phyloP scores from a whole-genome alignment of 2,113 vertebrate genomes.

The Apteryx mantelli region DNA sequence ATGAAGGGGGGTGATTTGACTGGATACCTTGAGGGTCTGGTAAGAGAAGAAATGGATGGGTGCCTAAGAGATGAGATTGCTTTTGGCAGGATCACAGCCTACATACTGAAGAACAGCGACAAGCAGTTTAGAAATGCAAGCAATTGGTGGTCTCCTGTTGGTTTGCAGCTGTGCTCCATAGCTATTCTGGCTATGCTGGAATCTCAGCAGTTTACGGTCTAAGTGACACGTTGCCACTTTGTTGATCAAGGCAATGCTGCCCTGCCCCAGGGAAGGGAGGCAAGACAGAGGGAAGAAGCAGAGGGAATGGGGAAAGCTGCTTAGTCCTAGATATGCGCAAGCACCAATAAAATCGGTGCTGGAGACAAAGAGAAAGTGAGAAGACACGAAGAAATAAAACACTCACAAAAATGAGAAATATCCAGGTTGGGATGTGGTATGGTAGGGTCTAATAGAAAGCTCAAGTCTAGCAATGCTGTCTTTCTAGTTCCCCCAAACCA shows the following conservation, averaged over 20 bases:
- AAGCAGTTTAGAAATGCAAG: background rate
- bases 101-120: background rate
- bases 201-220: background rate
- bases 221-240: background rate
- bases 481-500: background rate
- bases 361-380: background rate
- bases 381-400: background rate
- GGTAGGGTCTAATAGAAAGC: background rate
- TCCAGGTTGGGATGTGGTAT: background rate
- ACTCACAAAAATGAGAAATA: background rate
- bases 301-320: background rate
- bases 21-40: slow-evolving; percentile 6
- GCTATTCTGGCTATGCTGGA: fast-evolving
- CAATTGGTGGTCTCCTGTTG: background rate
- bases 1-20: background rate
- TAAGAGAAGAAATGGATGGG: background rate
- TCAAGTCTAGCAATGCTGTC: background rate
- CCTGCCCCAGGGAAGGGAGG: background rate
- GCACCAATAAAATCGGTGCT: background rate
- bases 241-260: background rate
- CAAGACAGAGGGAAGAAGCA: background rate
- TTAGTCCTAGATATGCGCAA: background rate
- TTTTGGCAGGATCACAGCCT: slow-evolving; percentile 43
- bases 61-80: slow-evolving; percentile 34
- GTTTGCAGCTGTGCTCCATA: slow-evolving; percentile 28